Evolutionary conservation across 1,140 invertebrate genomes (phyloP), one percentile per base, ranked within the genome.

Genomic region (Brachionus manjavacas): DNA sequence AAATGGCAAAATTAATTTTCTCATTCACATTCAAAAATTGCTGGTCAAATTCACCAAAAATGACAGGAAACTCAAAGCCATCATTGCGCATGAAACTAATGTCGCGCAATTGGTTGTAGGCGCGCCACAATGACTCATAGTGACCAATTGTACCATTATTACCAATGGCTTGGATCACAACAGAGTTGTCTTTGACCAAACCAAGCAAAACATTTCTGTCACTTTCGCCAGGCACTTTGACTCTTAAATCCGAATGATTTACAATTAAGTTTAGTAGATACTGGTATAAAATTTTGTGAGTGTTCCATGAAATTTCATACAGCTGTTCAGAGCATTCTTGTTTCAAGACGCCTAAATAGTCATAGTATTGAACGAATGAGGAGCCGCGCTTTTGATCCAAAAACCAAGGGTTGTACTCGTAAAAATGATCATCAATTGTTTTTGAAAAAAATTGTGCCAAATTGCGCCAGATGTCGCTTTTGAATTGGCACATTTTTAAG

Each of bases 361-460:
- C 66, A 11, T 68, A 68, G 31, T 68, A 68, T 2, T 68, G 23
- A 39, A 68, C 16, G 3, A 68, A 68, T 31, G 66, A 8, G 1
- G 66, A 68, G 12, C 66, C 66, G 4, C 66, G 66, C 39, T 68
- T 68, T 31, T 28, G 66, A 28, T 68, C 66, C n/a, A 68, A 39
- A 68, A 68, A 68, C 66, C 66, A 68, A 12, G 66, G 66, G 23
- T 68, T 68, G 66, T 68, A 68, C 11, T 68, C 66, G 16, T 68
- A 68, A 28, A 68, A 68, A 16, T 68, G 66, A n/a, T 68, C 66
- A 31, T 68, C 66, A n/a, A 68, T 68, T 31, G 66, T 68, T 28
- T 68, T 68, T 6, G 66, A 31, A 68, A 68, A 68, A 68, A 68
- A 68, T 68, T 68, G 25, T 12, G 66, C 28, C 31, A 68, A 8